Evolutionary conservation across 2,113 vertebrate species (phyloP).

Genomic region (Conger conger): DNA sequence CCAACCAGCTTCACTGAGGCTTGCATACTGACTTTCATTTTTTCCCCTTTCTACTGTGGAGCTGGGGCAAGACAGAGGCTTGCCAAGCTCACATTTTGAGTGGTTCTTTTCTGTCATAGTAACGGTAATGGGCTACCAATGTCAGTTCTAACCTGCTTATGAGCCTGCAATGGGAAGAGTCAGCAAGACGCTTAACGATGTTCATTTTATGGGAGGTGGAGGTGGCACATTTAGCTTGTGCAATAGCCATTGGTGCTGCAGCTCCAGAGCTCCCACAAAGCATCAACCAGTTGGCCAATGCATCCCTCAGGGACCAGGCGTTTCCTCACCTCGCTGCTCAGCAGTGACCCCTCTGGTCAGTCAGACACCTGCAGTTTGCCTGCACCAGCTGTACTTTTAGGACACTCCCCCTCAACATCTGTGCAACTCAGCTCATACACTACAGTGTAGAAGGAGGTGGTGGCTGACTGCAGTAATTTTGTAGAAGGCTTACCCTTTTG

Average conservation of each 20-base stretch:
- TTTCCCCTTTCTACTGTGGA: not conserved
- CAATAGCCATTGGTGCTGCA: not conserved
- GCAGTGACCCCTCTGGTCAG: not conserved
- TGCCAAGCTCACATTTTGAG: not conserved
- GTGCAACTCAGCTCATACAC: not conserved
- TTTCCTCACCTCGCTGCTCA: not conserved
- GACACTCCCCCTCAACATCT: no score
- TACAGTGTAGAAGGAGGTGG: not conserved
- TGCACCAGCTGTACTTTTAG: not conserved
- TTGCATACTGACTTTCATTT: constrained; percentile 6
- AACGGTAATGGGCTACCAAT: no score
- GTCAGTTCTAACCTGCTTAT: not conserved
- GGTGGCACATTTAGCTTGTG: not conserved
- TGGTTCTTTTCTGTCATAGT: not conserved
- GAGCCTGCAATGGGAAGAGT: not conserved
- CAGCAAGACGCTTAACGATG: not conserved
- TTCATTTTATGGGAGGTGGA: not conserved
- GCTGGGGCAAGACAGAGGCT: not conserved
- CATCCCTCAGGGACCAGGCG: not conserved
- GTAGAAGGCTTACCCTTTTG: not conserved
- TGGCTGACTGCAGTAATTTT: not conserved
- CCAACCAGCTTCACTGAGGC: not conserved
- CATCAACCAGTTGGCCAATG: not conserved
- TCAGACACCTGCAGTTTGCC: not conserved
- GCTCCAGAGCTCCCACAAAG: not conserved